These are phyloP conservation scores for Heterohyrax brucei DNA, from an alignment of 2,797 vertebrate genomes.

Conservation along the genomic window DNA sequence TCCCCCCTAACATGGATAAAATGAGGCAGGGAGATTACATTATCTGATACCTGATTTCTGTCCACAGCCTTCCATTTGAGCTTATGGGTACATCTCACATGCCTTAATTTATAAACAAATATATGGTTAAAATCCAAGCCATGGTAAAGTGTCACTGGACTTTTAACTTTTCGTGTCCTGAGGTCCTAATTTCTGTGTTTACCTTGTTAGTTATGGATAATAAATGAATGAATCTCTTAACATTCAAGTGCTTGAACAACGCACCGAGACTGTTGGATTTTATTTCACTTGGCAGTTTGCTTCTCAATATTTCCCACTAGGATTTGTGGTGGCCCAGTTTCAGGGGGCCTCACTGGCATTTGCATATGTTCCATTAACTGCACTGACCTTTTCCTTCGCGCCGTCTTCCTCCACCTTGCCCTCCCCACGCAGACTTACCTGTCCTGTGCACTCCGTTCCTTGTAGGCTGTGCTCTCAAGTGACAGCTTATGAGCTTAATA, in stretches of 20 bases:
- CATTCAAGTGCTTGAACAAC: not conserved
- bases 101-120: constrained; percentile 75
- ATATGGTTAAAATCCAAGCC: constrained; percentile 26
- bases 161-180: constrained; percentile 42
- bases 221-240: constrained; percentile 45
- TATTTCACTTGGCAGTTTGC: constrained; percentile 20
- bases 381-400: not conserved
- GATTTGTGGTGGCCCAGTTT: not conserved
- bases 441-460: constrained; percentile 8
- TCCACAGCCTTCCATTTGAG: not conserved
- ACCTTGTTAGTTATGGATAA: constrained; percentile 66
- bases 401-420: not conserved
- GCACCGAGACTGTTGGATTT: not conserved
- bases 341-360: not conserved
- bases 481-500: constrained; percentile 78
- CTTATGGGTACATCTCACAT: not conserved
- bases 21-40: constrained; percentile 83
- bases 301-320: constrained; percentile 24
- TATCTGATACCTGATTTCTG: constrained; percentile 80
- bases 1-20: constrained; percentile 80
- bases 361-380: constrained; percentile 48
- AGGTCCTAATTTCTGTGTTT: constrained; percentile 35
- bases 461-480: constrained; percentile 43
- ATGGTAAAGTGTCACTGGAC: constrained; percentile 18
- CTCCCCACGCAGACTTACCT: constrained; percentile 41